A percentile compares a stretch with the other conserved stretches of the same genome.
These are phyloP conservation scores for Agraylea sexmaculata DNA, from an alignment of 1,140 invertebrate species.

Conservation along the genomic window DNA sequence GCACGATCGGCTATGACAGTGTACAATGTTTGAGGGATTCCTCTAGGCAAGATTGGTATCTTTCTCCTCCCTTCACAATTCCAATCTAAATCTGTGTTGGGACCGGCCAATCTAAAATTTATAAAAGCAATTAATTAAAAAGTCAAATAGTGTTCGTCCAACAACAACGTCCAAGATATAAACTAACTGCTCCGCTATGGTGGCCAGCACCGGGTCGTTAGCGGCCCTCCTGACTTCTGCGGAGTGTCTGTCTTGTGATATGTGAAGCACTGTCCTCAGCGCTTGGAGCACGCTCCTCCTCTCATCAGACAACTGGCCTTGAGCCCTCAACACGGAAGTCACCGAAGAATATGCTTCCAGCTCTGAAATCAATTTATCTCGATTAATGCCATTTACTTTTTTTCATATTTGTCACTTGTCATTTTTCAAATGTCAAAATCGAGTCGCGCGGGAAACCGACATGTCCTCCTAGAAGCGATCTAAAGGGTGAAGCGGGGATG, in stretches of 20 bases:
- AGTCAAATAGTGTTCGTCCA: slow-evolving; percentile 5
- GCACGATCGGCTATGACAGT: slow-evolving; percentile 69
- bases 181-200: slow-evolving; percentile 76
- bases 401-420: background rate
- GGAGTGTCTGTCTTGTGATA: slow-evolving; percentile 77
- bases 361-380: no score
- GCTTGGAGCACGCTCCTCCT: slow-evolving; percentile 77
- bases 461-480: slow-evolving; percentile 19
- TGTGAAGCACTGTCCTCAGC: slow-evolving; percentile 68
- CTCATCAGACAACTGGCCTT: slow-evolving; percentile 72
- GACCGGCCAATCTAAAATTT: slow-evolving; percentile 59
- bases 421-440: slow-evolving; percentile 12
- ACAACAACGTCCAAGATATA: slow-evolving; percentile 3
- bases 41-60: slow-evolving; percentile 68
- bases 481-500: slow-evolving; percentile 28
- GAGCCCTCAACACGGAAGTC: slow-evolving; percentile 80
- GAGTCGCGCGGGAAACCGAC: slow-evolving; percentile 10
- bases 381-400: slow-evolving; percentile 14
- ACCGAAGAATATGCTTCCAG: slow-evolving; percentile 81
- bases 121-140: slow-evolving; percentile 6
- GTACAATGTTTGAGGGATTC: slow-evolving; percentile 71
- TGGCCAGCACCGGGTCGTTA: slow-evolving; percentile 79
- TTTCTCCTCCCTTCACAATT: slow-evolving; percentile 70
- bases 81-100: slow-evolving; percentile 74
- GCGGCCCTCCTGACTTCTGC: slow-evolving; percentile 81